Conservation (phyloP, 2,113 vertebrate genomes). For the Nerophis lumbriciformis region DNA sequence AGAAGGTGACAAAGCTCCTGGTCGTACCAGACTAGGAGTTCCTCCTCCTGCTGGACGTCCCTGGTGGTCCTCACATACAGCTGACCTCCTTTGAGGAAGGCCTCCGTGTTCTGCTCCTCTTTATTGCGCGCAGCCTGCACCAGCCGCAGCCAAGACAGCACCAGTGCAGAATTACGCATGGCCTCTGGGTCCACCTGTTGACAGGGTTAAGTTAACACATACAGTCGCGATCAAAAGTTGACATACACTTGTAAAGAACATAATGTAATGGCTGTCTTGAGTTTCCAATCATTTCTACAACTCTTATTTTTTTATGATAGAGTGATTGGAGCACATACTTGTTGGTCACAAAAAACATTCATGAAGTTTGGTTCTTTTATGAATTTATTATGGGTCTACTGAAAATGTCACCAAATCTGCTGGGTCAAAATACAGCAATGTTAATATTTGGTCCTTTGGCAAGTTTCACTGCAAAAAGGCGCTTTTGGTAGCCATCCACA, state of each 20-base stretch:
- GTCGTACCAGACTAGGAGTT: conserved; percentile 86
- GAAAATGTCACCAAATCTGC: not conserved
- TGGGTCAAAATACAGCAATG: too few species aligned
- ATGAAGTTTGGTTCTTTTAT: too few species aligned
- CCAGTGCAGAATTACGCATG: conserved; percentile 72
- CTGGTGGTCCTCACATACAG: conserved; percentile 74
- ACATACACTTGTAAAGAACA: too few species aligned
- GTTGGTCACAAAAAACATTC: too few species aligned
- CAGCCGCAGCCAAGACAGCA: conserved; percentile 77
- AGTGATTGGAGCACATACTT: too few species aligned
- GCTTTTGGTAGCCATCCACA: too few species aligned
- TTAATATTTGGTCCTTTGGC: too few species aligned
- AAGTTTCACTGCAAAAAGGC: too few species aligned
- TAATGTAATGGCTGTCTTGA: too few species aligned
- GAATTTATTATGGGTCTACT: too few species aligned
- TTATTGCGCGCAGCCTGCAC: conserved; percentile 74
- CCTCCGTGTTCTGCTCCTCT: conserved; percentile 80
- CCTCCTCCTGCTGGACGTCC: conserved; percentile 77
- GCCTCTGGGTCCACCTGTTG: conserved; percentile 79
- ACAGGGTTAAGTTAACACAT: conserved; percentile 1
- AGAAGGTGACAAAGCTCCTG: conserved; percentile 79
- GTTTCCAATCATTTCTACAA: too few species aligned
- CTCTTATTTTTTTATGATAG: too few species aligned
- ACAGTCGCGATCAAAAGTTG: not conserved
- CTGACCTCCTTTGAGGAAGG: conserved; percentile 76